These are phyloP conservation scores for Agrotis ipsilon DNA, from an alignment of 2,888 invertebrate genomes.

Conservation along the genomic window DNA sequence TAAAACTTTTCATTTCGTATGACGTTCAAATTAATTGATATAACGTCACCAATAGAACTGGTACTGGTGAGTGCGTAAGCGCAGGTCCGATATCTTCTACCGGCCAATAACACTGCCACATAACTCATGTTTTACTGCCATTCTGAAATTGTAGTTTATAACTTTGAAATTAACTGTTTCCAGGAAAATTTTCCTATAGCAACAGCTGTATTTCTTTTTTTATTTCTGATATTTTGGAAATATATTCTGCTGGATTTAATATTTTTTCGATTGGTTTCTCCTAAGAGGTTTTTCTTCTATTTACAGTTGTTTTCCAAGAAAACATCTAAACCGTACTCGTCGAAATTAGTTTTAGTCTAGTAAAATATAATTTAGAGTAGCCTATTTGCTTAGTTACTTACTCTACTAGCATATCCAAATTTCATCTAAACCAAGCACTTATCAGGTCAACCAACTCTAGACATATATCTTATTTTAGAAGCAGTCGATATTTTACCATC, in stretches of 20 bases:
- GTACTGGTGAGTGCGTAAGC: constrained; percentile 16
- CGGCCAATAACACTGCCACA: constrained; percentile 31
- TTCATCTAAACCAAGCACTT: constrained; percentile 53
- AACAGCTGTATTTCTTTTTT: constrained; percentile 14
- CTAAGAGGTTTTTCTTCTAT: too few relatives aligned
- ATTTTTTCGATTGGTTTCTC: background rate
- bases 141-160: constrained; percentile 19
- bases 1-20: constrained; percentile 42
- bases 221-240: too few relatives aligned
- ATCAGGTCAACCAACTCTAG: constrained; percentile 59
- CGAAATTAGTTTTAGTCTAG: too few relatives aligned
- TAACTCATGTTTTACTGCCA: constrained; percentile 24
- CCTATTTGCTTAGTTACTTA: background rate
- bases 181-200: constrained; percentile 7
- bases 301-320: background rate
- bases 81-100: constrained; percentile 22
- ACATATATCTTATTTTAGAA: constrained; percentile 52
- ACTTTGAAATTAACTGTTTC: constrained; percentile 10
- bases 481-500: constrained; percentile 60
- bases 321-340: background rate
- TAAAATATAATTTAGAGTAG: background rate
- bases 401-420: background rate
- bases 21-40: constrained; percentile 42
- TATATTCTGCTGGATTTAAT: too few relatives aligned
- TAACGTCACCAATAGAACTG: constrained; percentile 35